Base-by-base conservation (phyloP, 2,888 invertebrate genomes). In the Blastobasis lacticolella region DNA sequence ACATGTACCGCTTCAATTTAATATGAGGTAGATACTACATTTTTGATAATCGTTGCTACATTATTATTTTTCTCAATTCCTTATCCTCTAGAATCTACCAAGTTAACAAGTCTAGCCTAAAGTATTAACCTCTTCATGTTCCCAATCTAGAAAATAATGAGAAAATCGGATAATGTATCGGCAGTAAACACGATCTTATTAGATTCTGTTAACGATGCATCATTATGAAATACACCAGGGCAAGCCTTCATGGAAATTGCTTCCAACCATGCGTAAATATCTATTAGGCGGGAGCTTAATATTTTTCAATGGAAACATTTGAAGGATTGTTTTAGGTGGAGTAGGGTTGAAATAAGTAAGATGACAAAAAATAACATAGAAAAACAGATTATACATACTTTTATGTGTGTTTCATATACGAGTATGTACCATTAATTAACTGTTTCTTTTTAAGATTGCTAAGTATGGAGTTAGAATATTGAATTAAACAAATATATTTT, bases 241-340 rank as follows among this genome's bases (percentile, higher is more conserved):
- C 64, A 63, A 66, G 62, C 69, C 75, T 77, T 77, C 71, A 68
- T 70, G 70, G 66, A 78, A 78, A 87, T 87, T 87, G 85, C 71
- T 70, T 83, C 69, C 80, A 66, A 58, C 78, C 78, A 78, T 72
- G 84, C 88, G 86, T 86, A 85, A 87, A 88, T 86, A 87, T 86
- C 87, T 86, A 86, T 87, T 81, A 88, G 68, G 73, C 73, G 67
- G 69, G 71, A 77, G 81, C 81, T 85, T 85, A 82, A 86, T 84
- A 85, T 86, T 88, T 88, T 87, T 86, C 83, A 74, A 69, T 73
- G 67, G 67, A 61, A 64, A 59, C 66, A 66, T 70, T 73, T 73
- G 69, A 76, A 74, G 74, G 79, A 69, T 71, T 69, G 73, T 60
- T 67, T 64, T 65, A 60, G 63, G 64, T 63, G 62, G 66, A 70